Conservation (phyloP, 1,140 invertebrate species). For the Eurosta solidaginis region DNA sequence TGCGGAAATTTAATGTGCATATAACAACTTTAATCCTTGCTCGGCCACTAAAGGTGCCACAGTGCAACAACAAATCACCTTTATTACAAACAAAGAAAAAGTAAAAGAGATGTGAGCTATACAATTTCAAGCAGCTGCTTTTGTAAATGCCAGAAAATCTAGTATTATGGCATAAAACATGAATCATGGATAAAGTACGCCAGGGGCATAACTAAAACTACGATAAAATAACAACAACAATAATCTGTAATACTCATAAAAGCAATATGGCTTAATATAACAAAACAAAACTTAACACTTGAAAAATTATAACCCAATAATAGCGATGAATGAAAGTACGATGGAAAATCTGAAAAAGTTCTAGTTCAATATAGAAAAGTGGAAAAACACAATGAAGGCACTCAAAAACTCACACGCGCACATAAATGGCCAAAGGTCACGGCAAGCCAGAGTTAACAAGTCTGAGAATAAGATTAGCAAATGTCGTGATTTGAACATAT, state of each 20-base stretch:
- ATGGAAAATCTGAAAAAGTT: not conserved
- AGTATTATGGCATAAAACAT: not conserved
- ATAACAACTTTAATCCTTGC: slow-evolving; percentile 10
- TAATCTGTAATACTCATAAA: not conserved
- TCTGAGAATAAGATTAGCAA: too few species aligned
- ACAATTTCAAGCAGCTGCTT: not conserved
- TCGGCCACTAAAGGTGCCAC: not conserved
- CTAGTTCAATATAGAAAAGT: not conserved
- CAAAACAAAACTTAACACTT: slow-evolving; percentile 29
- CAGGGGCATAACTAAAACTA: not conserved
- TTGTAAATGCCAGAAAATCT: not conserved
- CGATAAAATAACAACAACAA: not conserved
- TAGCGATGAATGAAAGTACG: not conserved
- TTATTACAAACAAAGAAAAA: not conserved
- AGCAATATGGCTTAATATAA: slow-evolving; percentile 16
- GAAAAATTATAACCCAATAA: slow-evolving; percentile 34
- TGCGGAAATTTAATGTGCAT: not conserved
- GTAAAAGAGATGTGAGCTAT: not conserved
- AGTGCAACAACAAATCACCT: not conserved
- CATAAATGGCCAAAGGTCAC: too few species aligned
- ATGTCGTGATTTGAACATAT: too few species aligned
- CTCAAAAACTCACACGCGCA: not conserved
- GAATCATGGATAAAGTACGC: not conserved
- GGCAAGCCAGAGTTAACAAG: too few species aligned
- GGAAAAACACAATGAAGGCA: not conserved